These are phyloP conservation scores for Phyllopteryx taeniolatus DNA, from an alignment of 2,113 vertebrate genomes.

Conservation along the genomic window DNA sequence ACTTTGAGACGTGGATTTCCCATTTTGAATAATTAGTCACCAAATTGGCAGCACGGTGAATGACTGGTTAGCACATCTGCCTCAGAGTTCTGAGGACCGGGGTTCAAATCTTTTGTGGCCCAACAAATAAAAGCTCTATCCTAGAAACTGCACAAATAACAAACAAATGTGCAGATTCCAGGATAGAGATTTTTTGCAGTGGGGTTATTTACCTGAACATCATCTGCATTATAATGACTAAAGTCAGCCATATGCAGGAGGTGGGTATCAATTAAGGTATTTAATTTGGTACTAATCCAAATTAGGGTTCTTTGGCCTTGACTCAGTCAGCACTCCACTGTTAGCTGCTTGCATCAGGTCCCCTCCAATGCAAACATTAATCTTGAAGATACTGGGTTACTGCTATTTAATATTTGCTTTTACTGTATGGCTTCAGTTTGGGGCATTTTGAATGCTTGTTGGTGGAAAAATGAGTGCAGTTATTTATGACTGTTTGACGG, in stretches of 20 bases:
- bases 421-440: background rate
- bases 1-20: background rate
- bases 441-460: background rate
- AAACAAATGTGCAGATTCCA: no score
- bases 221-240: background rate
- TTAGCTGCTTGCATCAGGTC: conserved; percentile 20
- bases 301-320: background rate
- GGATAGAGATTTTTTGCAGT: background rate
- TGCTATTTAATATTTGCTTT: background rate
- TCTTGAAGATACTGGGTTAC: background rate
- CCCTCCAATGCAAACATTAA: background rate
- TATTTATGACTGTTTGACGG: background rate
- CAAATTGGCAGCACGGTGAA: background rate
- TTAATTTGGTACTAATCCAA: background rate
- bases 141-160: no score
- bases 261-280: background rate
- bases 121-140: no score
- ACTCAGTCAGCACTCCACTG: background rate
- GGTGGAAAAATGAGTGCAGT: background rate
- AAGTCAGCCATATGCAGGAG: background rate
- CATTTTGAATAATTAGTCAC: conserved; percentile 12
- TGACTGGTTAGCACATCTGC: no score
- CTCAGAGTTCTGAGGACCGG: no score
- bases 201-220: background rate
- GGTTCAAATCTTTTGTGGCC: no score